Percentiles rank a stretch among this genome's conserved stretches.
Conservation (phyloP, 1,140 invertebrate species). For the Bombus superbus region DNA sequence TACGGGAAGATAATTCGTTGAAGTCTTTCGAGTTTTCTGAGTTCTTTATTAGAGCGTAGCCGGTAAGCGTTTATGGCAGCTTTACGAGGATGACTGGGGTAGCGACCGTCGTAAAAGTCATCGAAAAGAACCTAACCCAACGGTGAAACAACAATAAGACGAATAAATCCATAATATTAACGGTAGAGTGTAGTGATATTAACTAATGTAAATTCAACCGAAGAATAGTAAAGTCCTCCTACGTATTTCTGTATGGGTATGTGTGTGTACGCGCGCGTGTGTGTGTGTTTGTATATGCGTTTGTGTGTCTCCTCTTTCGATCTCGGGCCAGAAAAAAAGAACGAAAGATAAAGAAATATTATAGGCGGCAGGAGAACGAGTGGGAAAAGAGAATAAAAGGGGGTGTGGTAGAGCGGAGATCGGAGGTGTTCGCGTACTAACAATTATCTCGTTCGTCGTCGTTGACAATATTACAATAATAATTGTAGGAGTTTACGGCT, state of each 20-base stretch:
- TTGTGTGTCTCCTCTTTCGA: not conserved
- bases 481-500: constrained; percentile 32
- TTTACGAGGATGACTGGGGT: constrained; percentile 59
- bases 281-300: no score
- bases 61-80: constrained; percentile 70
- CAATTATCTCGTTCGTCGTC: constrained; percentile 20
- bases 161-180: constrained; percentile 58
- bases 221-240: constrained; percentile 36
- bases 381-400: constrained; percentile 48
- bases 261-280: no score
- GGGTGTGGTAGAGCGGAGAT: constrained; percentile 55
- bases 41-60: constrained; percentile 53
- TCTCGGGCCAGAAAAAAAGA: constrained; percentile 1
- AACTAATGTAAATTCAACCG: constrained; percentile 62
- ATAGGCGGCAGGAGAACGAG: constrained; percentile 34
- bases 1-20: constrained; percentile 51
- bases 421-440: constrained; percentile 29
- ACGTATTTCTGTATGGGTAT: not conserved
- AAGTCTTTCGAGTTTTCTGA: constrained; percentile 51
- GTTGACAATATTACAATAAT: constrained; percentile 35
- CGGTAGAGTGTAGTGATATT: constrained; percentile 53
- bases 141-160: constrained; percentile 57
- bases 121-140: constrained; percentile 56
- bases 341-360: not conserved
- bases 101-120: constrained; percentile 63